These are phyloP conservation scores for Apis cerana DNA, from an alignment of 1,140 invertebrate species.

Conservation along the genomic window DNA sequence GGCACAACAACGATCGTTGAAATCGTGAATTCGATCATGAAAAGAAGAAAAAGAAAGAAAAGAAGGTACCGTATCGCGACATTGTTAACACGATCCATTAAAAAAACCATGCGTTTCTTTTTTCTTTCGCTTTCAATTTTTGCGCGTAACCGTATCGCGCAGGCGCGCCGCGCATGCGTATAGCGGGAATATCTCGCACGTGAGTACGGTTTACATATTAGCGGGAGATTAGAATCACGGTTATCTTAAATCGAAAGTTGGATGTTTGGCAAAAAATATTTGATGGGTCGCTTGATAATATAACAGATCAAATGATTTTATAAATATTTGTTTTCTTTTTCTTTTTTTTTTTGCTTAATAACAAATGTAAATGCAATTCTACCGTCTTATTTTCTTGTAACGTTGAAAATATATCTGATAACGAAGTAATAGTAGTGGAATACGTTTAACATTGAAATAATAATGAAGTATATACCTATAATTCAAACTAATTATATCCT, in stretches of 20 bases:
- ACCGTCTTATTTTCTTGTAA: too few species aligned
- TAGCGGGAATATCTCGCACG: background rate
- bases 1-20: background rate
- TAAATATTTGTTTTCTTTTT: too few species aligned
- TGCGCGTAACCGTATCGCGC: background rate
- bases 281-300: too few species aligned
- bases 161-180: background rate
- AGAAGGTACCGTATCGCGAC: background rate
- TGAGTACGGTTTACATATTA: background rate
- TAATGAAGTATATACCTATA: too few species aligned
- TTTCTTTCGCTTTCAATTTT: background rate
- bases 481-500: too few species aligned
- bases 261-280: too few species aligned
- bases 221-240: background rate
- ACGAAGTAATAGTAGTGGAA: too few species aligned
- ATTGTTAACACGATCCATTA: conserved; percentile 10
- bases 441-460: too few species aligned
- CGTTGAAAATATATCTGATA: too few species aligned
- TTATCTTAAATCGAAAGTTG: background rate
- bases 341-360: too few species aligned
- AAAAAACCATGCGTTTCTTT: background rate
- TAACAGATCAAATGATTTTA: too few species aligned
- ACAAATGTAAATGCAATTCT: too few species aligned
- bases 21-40: background rate
- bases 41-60: background rate